phyloP scores from a whole-genome alignment of 1,140 invertebrate species.

The Lepidurus apus region DNA sequence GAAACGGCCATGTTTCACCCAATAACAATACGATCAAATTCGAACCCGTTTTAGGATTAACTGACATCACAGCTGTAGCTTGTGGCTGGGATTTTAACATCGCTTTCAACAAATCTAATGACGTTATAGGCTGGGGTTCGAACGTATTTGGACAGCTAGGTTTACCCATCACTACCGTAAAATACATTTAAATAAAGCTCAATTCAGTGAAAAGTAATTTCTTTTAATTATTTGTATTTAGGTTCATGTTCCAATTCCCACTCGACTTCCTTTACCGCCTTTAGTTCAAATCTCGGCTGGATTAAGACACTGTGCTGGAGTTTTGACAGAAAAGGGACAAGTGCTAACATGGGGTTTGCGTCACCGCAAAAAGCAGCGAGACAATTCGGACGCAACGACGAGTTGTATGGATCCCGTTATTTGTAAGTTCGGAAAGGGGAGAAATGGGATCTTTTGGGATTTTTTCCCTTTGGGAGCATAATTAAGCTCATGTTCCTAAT shows the following conservation, averaged over 20 bases:
- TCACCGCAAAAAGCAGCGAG: slow-evolving; percentile 59
- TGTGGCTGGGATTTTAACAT: slow-evolving; percentile 33
- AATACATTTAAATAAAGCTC: too few relatives aligned
- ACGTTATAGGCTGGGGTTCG: slow-evolving; percentile 67
- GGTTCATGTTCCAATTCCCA: slow-evolving; percentile 37
- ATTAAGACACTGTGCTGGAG: slow-evolving; percentile 57
- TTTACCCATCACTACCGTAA: background rate
- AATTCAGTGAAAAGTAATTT: background rate
- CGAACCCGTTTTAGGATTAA: background rate
- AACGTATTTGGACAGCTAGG: slow-evolving; percentile 68
- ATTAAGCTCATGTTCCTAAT: slow-evolving; percentile 8
- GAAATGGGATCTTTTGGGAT: slow-evolving; percentile 11
- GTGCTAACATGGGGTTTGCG: slow-evolving; percentile 58
- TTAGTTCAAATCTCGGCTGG: slow-evolving; percentile 51
- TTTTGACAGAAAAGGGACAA: slow-evolving; percentile 55
- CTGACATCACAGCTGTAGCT: background rate
- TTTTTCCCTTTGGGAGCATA: background rate
- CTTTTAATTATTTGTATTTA: slow-evolving; percentile 37
- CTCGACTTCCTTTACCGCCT: slow-evolving; percentile 31
- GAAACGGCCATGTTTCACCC: slow-evolving; percentile 28
- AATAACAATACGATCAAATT: background rate
- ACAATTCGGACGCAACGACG: slow-evolving; percentile 46
- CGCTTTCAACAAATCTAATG: slow-evolving; percentile 50
- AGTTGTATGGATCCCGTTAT: slow-evolving; percentile 34
- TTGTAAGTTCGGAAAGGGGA: slow-evolving; percentile 24